Percentiles rank a stretch among this genome's conserved stretches.
phyloP scores from a whole-genome alignment of 2,113 vertebrate genomes.

The Forbesichthys papilliferus region DNA sequence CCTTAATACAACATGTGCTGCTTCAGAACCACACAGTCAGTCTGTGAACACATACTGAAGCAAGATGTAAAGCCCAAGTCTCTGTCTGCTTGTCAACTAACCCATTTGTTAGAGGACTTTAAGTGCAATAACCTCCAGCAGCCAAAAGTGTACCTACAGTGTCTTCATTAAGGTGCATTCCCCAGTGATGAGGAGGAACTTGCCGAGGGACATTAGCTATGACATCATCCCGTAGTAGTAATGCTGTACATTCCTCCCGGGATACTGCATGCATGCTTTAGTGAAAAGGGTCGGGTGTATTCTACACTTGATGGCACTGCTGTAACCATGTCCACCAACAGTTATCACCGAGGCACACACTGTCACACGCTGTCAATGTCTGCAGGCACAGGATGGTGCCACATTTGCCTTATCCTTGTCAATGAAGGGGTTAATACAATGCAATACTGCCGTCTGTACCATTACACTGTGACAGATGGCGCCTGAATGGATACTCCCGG shows the following conservation, averaged over 20 bases:
- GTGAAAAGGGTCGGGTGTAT: background rate
- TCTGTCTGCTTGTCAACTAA: background rate
- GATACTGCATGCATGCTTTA: background rate
- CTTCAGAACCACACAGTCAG: background rate
- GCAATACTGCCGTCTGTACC: constrained; percentile 5
- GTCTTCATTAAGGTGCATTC: constrained; percentile 26
- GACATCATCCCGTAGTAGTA: constrained; percentile 56
- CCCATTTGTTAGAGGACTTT: background rate
- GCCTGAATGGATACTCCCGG: constrained; percentile 18
- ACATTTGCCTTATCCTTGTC: constrained; percentile 25
- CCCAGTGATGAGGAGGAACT: constrained; percentile 28
- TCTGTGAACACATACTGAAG: background rate
- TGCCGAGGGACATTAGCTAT: constrained; percentile 37
- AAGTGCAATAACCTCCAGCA: constrained; percentile 24
- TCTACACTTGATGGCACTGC: background rate
- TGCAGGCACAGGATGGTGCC: background rate
- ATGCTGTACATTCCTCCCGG: constrained; percentile 24
- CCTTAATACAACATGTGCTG: constrained; percentile 7
- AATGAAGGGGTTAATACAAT: constrained; percentile 23
- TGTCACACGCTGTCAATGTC: constrained; percentile 1
- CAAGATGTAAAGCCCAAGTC: background rate
- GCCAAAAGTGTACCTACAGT: constrained; percentile 33
- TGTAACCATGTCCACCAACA: background rate
- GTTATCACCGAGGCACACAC: constrained; percentile 11
- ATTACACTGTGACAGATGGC: constrained; percentile 34